Base-by-base conservation (phyloP, 2,888 invertebrate genomes). In the Eristalis pertinax region DNA sequence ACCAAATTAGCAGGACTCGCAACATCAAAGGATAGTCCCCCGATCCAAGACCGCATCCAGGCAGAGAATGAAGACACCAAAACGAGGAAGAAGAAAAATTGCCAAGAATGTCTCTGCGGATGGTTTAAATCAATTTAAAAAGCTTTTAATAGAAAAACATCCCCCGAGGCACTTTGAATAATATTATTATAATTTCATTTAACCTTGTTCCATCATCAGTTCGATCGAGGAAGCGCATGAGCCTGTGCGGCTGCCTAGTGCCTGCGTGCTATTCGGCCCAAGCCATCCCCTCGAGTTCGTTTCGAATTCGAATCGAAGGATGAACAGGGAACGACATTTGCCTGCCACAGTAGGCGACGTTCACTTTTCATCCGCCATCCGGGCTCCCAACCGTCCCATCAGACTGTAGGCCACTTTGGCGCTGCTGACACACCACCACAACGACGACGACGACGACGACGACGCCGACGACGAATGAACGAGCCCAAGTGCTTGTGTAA, bases 91-190 rank as follows among this genome's bases (percentile, higher is more conserved):
- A 62, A n/a, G 19, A 63, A 50, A 60, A 72, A 10, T 35, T 38
- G 13, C 13, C 63, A 70, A 35, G 11, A 50, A 41, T 69, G 38
- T 65, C 26, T 24, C 60, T 13, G 13, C n/a, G 60, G 82, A 74
- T 74, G 65, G 75, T 72, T 83, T 83, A 83, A 86, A 83, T 86
- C 83, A 86, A 83, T 86, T 83, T 79, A 75, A 86, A 86, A 86
- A 86, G 78, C 78, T 83, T 86, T 86, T 86, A 83, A 86, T 79
- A 83, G 78, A 67, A 86, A 86, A 79, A 83, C 83, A 78, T 75
- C 83, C 83, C 83, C 73, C 41, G 41, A 26, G 72, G 77, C 68
- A 78, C 69, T 83, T 58, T 86, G 74, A 86, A 79, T 82, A 70
- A 83, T 83, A 86, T 74, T 78, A 67, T 86, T 75, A 86, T 70